Base-by-base conservation (phyloP, 2,888 invertebrate species). In the Oscheius sp. region DNA sequence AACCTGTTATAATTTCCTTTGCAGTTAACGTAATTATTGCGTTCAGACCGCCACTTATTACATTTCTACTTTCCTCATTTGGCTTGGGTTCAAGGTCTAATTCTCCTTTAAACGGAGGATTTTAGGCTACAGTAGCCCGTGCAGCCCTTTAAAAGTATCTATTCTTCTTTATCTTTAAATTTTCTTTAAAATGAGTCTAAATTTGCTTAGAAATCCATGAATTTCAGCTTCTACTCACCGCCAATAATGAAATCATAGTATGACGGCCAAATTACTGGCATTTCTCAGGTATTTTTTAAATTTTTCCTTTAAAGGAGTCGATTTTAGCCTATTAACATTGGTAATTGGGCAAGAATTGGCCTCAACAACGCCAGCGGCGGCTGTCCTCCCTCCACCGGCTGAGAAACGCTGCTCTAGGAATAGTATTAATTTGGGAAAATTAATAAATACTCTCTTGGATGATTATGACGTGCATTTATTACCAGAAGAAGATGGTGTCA, bases 381-480 rank as follows among this genome's bases (percentile, higher is more conserved):
- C 35, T 35, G 35, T 35, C 35, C 52, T 52, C 9, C 52, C 49
- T 16, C 66, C 72, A 2, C 12, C 29, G 12, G 58, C 53, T n/a
- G 73, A 59, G 29, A 73, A 68, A 49, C 35, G 61, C 18, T 73
- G 73, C 61, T 73, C 73, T 16, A 73, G 73, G 29, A 73, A 73
- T 49, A 69, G 81, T 45, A 84, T 86, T 59, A 86, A 86, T 74
- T 72, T 86, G 41, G 87, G 87, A 59, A 84, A 86, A 59, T 73
- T 84, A n/a, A 84, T 84, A 75, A 80, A 84, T 53, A 81, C 82
- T 7, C 69, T 84, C 1, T 77, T 84, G 25, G 80, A 76, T 9
- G 86, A 86, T 69, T 88, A 88, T 76, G 88, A 88, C 74, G 85
- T 78, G 2, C 88, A 89, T 74, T 69, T 87, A 63, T 68, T 88